Evolutionary conservation across 2,888 invertebrate genomes (phyloP), one percentile per base, ranked within the genome.

Genomic region (Drosophila rubida): DNA sequence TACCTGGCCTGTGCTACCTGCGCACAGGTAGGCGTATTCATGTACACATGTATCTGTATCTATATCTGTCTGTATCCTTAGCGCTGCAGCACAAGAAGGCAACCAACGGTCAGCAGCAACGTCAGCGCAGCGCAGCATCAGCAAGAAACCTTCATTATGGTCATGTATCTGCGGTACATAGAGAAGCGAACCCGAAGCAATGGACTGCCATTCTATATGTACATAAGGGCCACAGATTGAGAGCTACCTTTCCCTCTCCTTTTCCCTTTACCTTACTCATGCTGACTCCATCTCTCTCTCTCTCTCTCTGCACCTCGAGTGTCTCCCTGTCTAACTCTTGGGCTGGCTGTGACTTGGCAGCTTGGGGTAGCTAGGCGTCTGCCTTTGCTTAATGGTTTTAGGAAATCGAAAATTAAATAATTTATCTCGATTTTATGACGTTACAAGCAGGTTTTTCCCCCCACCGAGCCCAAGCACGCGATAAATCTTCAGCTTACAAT

Each of bases 371-470:
- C 67, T 80, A 61, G 83, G 80, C 72, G 72, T 69, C 71, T 68
- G 76, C 61, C 63, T 73, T 68, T 83, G 77, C 72, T 86, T 86
- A 84, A 84, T 84, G 86, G 86, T 83, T 84, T 84, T 81, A 84
- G 83, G 86, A 84, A 84, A 86, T 84, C 81, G 84, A 84, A 84
- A 84, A 84, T 86, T 84, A 86, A 81, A 84, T 79, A 84, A 86
- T 83, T 83, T 83, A 83, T 83, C 79, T 83, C 83, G 79, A 86
- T 83, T 83, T 86, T 84, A 84, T 83, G 83, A 81, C 81, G 81
- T 83, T 83, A 78, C 80, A 84, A 77, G 80, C 86, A 74, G 80
- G 85, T 83, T 85, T 82, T 69, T 59, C 25, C 53, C 54, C 63
- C 57, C 48, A 57, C 49, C 27, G 42, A 16, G 35, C 30, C 48